Evolutionary conservation across 1,140 invertebrate species (phyloP).

Genomic region (Samia ricini): DNA sequence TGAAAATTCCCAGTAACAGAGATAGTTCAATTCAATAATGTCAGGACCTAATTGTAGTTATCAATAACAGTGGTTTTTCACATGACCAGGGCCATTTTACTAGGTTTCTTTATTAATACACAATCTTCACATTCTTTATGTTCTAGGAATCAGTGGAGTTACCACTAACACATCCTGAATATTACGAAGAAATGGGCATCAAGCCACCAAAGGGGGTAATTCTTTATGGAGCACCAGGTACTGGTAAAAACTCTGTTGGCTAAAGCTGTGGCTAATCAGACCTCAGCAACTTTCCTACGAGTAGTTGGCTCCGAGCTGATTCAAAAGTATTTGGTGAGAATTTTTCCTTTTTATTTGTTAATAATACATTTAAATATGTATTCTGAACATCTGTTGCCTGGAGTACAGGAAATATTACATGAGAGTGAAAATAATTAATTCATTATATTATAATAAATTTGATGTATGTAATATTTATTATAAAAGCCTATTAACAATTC

Average conservation of each 20-base stretch:
- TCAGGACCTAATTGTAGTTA: too few species aligned
- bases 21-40: too few species aligned
- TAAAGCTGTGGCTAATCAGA: slow-evolving; percentile 99
- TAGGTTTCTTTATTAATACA: too few species aligned
- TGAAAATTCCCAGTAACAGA: too few species aligned
- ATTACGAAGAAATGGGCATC: slow-evolving; percentile 99
- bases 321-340: slow-evolving; percentile 95
- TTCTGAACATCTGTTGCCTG: too few species aligned
- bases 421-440: not conserved
- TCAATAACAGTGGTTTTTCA: too few species aligned
- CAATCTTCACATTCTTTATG: too few species aligned
- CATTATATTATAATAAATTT: not conserved
- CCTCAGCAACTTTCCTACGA: slow-evolving; percentile 98
- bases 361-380: too few species aligned
- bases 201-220: slow-evolving; percentile 99
- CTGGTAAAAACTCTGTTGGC: slow-evolving; percentile 98
- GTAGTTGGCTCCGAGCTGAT: slow-evolving; percentile 99
- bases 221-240: slow-evolving; percentile 98
- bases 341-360: not conserved
- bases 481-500: too few species aligned
- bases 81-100: too few species aligned
- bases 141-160: slow-evolving; percentile 98
- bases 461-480: too few species aligned
- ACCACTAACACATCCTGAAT: slow-evolving; percentile 99
- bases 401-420: not conserved